Conservation (phyloP, 1,140 invertebrate genomes). For the Drosophila setifemur region DNA sequence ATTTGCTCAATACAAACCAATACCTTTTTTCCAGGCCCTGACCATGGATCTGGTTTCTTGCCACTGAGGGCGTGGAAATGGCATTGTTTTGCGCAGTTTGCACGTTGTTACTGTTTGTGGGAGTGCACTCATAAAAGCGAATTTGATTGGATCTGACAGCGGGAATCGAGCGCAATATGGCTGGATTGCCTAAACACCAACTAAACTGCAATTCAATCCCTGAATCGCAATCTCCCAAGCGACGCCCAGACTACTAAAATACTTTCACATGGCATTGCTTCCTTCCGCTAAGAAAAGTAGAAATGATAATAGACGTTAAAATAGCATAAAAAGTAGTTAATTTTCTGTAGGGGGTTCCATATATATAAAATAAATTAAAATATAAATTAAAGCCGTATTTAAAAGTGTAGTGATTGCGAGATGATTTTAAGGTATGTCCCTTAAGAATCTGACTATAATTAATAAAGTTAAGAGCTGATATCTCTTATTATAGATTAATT, state of each 20-base stretch:
- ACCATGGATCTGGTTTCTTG: conserved; percentile 2
- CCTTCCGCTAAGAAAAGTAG: no score
- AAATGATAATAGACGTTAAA: no score
- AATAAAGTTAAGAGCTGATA: no score
- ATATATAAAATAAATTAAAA: no score
- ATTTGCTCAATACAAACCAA: conserved; percentile 35
- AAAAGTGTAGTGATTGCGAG: no score
- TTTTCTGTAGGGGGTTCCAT: no score
- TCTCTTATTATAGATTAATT: no score
- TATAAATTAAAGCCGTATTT: no score
- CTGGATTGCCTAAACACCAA: conserved; percentile 39
- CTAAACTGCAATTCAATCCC: conserved; percentile 66
- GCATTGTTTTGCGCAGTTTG: conserved; percentile 46
- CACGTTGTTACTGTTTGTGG: conserved; percentile 55
- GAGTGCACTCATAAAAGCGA: conserved; percentile 43
- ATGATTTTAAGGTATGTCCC: no score
- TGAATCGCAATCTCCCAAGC: background rate
- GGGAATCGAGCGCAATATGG: conserved; percentile 4
- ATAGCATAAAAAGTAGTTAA: no score
- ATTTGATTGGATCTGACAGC: conserved; percentile 52
- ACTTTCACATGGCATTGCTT: no score
- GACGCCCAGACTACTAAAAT: background rate
- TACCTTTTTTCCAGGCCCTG: background rate
- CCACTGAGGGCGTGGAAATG: conserved; percentile 12
- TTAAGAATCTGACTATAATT: no score